Evolutionary conservation across 2,113 vertebrate genomes (phyloP).

Genomic region (Pelodiscus sinensis): DNA sequence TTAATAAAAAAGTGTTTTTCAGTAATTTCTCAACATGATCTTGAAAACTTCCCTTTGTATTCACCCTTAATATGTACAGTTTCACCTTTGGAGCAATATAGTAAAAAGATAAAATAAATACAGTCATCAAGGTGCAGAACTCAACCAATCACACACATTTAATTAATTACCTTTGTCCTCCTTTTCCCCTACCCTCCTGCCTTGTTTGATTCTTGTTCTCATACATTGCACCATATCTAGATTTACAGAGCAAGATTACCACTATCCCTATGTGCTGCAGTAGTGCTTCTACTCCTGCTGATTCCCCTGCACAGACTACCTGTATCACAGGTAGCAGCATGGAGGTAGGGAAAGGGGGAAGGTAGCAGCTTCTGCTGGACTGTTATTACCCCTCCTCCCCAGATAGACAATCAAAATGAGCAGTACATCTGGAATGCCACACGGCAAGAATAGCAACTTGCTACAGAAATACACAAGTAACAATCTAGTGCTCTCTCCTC

Average conservation of each 20-base stretch:
- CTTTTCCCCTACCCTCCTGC: background rate
- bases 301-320: background rate
- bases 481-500: background rate
- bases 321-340: fast-evolving
- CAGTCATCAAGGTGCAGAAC: background rate
- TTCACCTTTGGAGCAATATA: background rate
- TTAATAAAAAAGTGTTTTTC: conserved; percentile 12
- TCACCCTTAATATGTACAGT: background rate
- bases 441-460: fast-evolving
- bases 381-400: too few species aligned
- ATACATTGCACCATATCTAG: background rate
- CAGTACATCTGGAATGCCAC: background rate
- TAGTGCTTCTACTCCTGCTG: background rate
- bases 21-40: background rate
- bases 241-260: background rate
- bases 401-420: fast-evolving
- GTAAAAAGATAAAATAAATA: background rate
- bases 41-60: background rate
- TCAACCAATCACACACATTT: background rate
- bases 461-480: background rate
- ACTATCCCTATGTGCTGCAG: background rate
- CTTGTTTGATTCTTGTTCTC: background rate
- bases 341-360: background rate
- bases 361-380: too few species aligned
- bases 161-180: background rate